phyloP scores from a whole-genome alignment of 2,888 invertebrate genomes.

The Machimus atricapillus region DNA sequence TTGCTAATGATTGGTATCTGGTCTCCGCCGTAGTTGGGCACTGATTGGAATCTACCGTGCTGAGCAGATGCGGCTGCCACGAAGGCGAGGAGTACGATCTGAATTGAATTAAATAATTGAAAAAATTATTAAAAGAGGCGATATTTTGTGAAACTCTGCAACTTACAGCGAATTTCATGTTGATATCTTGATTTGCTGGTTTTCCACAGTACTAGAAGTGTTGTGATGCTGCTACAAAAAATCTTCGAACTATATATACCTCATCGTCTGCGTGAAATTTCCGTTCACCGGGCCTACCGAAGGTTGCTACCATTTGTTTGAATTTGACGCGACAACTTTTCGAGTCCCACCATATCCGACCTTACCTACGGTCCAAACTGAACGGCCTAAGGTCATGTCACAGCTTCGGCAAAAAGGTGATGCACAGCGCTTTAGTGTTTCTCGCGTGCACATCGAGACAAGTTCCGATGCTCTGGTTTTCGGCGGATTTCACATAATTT shows the following conservation, averaged over 20 bases:
- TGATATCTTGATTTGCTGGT: constrained; percentile 5
- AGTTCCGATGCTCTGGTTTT: background rate
- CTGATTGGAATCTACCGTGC: background rate
- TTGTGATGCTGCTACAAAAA: constrained; percentile 30
- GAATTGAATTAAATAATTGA: background rate
- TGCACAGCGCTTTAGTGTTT: background rate
- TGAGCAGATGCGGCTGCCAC: background rate
- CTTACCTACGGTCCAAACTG: background rate
- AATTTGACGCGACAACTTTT: constrained; percentile 14
- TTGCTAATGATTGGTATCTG: constrained; percentile 28
- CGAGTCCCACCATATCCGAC: background rate
- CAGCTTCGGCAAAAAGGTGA: background rate
- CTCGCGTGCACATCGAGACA: constrained; percentile 9
- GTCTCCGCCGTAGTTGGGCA: background rate
- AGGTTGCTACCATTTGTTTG: background rate
- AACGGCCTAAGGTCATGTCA: background rate
- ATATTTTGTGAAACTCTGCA: background rate
- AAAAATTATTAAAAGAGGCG: background rate
- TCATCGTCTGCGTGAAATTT: background rate
- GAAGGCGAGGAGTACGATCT: constrained; percentile 13
- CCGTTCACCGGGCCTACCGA: constrained; percentile 7
- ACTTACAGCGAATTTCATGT: constrained; percentile 38
- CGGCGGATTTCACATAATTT: background rate
- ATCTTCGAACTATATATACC: constrained; percentile 15
- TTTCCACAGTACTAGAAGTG: constrained; percentile 10